A percentile compares a stretch with the other conserved stretches of the same genome.
Conservation (phyloP, 2,888 invertebrate genomes). For the Spialia ferax region DNA sequence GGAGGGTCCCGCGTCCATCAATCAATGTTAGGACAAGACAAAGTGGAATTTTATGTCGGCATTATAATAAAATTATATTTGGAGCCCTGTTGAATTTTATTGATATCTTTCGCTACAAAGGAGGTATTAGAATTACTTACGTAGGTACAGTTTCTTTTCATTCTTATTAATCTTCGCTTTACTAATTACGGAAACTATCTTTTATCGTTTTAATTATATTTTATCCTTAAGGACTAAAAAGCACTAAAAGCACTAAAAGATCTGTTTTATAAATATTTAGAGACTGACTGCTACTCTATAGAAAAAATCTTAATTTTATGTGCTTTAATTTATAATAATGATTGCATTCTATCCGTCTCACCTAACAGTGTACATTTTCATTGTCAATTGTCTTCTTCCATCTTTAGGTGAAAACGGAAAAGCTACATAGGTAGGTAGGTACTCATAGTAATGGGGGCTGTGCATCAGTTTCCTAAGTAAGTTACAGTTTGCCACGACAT, state of each 20-base stretch:
- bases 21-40: slow-evolving; percentile 40
- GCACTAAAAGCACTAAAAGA: too few species aligned
- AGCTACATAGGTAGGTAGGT: too few species aligned
- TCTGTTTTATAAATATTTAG: too few species aligned
- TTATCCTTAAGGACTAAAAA: too few species aligned
- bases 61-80: slow-evolving; percentile 40
- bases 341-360: too few species aligned
- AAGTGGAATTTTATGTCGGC: slow-evolving; percentile 41
- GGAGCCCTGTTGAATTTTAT: slow-evolving; percentile 36
- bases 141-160: slow-evolving; percentile 10
- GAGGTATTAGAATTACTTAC: slow-evolving; percentile 22
- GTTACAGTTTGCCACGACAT: slow-evolving; percentile 7
- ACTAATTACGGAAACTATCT: background rate
- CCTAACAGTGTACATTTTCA: too few species aligned
- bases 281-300: too few species aligned
- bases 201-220: too few species aligned
- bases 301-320: too few species aligned
- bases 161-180: background rate
- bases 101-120: slow-evolving; percentile 36
- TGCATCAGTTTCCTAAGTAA: slow-evolving; percentile 4
- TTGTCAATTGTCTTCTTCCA: background rate
- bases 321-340: too few species aligned
- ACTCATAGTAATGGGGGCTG: background rate
- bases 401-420: background rate
- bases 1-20: slow-evolving; percentile 32